Evolutionary conservation across 2,113 vertebrate species (phyloP), one percentile per base, ranked within the genome.

Genomic region (Brachionichthys hirsutus): DNA sequence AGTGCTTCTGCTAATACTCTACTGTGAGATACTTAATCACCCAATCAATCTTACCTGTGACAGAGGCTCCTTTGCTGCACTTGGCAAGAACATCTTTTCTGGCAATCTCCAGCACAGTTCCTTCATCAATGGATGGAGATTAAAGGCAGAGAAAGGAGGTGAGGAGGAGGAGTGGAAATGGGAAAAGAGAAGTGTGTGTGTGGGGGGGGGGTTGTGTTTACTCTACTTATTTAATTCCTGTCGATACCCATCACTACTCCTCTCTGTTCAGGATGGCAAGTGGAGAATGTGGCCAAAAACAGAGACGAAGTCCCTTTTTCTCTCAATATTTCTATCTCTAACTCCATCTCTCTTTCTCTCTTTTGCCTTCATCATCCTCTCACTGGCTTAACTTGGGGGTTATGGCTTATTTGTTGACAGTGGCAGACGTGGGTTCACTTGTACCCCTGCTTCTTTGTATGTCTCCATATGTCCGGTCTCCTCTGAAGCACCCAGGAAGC

Each of bases 211-310:
- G 67, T 86, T 75, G 77, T 86, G 87, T 89, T 89, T 90, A 91
- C 91, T 91, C 89, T 90, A 90, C 89, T 87, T 83, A 88, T 90
- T 90, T 86, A 87, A 85, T 91, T 89, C 85, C 82, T 89, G 88
- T 89, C 81, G 84, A 88, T 88, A 88, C 80, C 75, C 70, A 77
- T 88, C 85, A 77, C 77, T 89, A 87, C 69, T 44, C 78, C 76
- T 76, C 83, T 90, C 87, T 76, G 87, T 90, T 82, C 88, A 78
- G 76, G 85, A 90, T 78, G 82, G 85, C 87, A 91, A 92, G 89
- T 89, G 87, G 78, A 88, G 86, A 87, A 81, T 85, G 81, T 68
- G 81, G 85, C 77, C 77, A 87, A 87, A 90, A 88, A 78, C 74
- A 77, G 71, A 67, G 79, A 87, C 87, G 79, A 87, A 88, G 89